Evolutionary conservation across 2,797 vertebrate species (phyloP).

Genomic region (Petrocephalus sullivani): DNA sequence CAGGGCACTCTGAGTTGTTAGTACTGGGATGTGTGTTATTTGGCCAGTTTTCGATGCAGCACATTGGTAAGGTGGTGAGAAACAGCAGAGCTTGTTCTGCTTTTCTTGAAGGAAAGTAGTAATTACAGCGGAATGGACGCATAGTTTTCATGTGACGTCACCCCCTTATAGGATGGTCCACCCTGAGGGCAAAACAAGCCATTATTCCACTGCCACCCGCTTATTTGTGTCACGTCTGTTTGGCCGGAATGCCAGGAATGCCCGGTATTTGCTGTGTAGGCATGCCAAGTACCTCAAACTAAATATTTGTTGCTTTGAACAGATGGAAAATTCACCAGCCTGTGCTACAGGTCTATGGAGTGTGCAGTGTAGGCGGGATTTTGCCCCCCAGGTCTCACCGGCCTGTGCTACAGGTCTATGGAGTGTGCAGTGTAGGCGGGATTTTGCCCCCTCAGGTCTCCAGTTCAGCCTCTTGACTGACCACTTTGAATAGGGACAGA

Average conservation of each 20-base stretch:
- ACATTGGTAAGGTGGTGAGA: neutral
- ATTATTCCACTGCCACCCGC: neutral
- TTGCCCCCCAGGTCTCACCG: neutral
- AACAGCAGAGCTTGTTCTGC: neutral
- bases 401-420: neutral
- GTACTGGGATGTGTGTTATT: neutral
- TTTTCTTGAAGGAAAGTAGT: neutral
- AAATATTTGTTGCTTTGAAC: neutral
- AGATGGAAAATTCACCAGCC: neutral
- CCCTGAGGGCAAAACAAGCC: neutral
- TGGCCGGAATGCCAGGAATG: neutral
- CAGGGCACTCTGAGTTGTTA: neutral
- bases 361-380: neutral
- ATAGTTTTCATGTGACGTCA: neutral
- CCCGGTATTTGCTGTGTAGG: neutral
- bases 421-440: neutral
- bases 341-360: neutral
- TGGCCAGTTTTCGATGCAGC: neutral
- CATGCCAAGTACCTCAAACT: neutral
- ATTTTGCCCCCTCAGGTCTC: neutral
- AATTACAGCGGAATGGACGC: neutral
- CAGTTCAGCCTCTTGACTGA: neutral
- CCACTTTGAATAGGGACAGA: neutral
- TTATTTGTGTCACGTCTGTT: neutral
- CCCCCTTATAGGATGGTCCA: neutral